Conservation (phyloP, 2,113 vertebrate genomes). For the Drymodes brunneopygia region DNA sequence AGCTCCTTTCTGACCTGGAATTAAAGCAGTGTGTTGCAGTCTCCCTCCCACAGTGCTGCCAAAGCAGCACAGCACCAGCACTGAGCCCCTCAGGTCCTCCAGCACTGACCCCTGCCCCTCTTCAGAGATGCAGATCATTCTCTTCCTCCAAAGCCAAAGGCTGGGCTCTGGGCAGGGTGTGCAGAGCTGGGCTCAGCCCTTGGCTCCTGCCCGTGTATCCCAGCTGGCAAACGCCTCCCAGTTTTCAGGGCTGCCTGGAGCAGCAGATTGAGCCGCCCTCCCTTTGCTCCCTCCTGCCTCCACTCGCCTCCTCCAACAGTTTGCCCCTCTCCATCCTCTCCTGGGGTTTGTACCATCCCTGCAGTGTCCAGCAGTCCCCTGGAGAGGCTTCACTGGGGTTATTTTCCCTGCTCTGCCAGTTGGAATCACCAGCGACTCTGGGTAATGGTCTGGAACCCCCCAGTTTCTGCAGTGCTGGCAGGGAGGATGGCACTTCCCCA, state of each 20-base stretch:
- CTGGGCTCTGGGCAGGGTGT: neutral
- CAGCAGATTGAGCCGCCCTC: slow-evolving; percentile 8
- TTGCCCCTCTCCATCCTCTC: neutral
- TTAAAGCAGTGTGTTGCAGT: neutral
- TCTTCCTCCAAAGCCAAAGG: neutral
- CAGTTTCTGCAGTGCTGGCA: neutral
- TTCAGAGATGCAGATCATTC: neutral
- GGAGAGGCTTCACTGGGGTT: neutral
- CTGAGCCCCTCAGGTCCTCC: neutral
- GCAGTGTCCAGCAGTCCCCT: neutral
- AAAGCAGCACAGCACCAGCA: neutral
- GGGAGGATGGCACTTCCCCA: rapidly evolving
- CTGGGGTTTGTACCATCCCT: neutral
- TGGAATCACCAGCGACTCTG: neutral
- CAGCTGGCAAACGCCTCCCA: neutral
- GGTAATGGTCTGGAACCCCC: neutral
- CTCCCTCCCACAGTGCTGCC: neutral
- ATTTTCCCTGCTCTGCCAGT: neutral
- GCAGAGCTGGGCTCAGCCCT: neutral
- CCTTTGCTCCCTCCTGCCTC: neutral
- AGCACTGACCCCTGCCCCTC: neutral
- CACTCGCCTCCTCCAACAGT: neutral
- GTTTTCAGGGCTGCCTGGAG: neutral
- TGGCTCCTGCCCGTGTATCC: neutral
- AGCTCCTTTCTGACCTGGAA: slow-evolving; percentile 40